These are phyloP conservation scores for Pasiphila rectangulata DNA, from an alignment of 2,888 invertebrate genomes.

Conservation along the genomic window DNA sequence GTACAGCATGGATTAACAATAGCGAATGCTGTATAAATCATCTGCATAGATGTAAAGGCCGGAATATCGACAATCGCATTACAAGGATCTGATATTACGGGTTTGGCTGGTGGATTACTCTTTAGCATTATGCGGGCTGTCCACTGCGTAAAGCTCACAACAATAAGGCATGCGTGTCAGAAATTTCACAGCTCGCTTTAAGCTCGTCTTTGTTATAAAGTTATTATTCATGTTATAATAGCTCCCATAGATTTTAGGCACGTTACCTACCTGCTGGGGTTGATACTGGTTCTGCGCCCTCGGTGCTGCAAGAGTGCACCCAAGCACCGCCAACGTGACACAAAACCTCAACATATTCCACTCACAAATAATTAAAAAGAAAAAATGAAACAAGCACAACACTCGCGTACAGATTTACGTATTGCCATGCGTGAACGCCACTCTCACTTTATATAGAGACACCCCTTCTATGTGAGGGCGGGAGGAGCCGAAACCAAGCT, in stretches of 20 bases:
- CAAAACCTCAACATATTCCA: slow-evolving; percentile 68
- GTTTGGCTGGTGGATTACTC: no score
- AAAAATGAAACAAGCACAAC: slow-evolving; percentile 41
- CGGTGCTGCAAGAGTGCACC: slow-evolving; percentile 59
- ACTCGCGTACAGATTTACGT: slow-evolving; percentile 63
- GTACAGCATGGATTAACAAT: no score
- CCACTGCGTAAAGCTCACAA: no score
- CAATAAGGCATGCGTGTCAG: no score
- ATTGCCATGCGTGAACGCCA: slow-evolving; percentile 59
- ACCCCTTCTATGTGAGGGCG: slow-evolving; percentile 70
- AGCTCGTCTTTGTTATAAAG: neutral
- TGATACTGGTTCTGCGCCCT: slow-evolving; percentile 64
- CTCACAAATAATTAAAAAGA: slow-evolving; percentile 46
- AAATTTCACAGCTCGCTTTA: no score
- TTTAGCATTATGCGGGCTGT: no score
- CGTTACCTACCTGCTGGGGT: slow-evolving; percentile 62
- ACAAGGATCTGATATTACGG: no score
- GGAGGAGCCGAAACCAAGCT: slow-evolving; percentile 42
- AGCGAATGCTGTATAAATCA: no score
- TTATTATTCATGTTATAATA: neutral
- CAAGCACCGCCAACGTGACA: slow-evolving; percentile 61
- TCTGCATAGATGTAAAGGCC: no score
- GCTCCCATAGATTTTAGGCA: neutral
- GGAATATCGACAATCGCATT: no score
- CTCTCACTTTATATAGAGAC: slow-evolving; percentile 74